A percentile compares a stretch with the other conserved stretches of the same genome.
Evolutionary conservation across 2,113 vertebrate genomes (phyloP).

Genomic region (Camelus bactrianus): DNA sequence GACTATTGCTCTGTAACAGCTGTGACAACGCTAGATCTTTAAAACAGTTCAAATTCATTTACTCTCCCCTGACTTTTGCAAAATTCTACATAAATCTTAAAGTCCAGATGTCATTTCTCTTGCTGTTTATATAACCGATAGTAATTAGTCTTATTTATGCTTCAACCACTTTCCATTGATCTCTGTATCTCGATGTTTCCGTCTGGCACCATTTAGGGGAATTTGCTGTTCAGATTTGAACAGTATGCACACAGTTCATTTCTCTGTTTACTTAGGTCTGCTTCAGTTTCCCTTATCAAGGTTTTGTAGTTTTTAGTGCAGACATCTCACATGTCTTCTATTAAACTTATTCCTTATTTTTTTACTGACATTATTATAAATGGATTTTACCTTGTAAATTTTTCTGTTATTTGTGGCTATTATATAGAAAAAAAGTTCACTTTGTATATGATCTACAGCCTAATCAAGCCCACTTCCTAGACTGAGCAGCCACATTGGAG

Average conservation of each 20-base stretch:
- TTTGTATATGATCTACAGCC: neutral
- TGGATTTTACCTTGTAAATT: neutral
- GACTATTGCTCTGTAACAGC: neutral
- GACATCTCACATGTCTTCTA: neutral
- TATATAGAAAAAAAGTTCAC: neutral
- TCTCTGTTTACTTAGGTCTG: neutral
- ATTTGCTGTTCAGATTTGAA: neutral
- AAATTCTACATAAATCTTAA: neutral
- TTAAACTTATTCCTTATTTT: neutral
- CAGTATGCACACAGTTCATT: too few relatives aligned
- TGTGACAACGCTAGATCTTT: neutral
- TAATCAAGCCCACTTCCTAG: neutral
- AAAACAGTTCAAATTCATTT: neutral
- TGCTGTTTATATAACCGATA: neutral
- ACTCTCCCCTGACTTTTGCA: neutral
- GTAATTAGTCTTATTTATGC: neutral
- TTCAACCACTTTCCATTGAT: neutral
- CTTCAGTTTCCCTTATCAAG: neutral
- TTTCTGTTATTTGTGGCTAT: neutral
- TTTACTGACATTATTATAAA: neutral
- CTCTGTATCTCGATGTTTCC: neutral
- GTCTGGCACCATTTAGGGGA: neutral
- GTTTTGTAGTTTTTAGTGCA: neutral
- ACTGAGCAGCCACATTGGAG: neutral
- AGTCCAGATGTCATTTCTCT: neutral